Evolutionary conservation across 2,113 vertebrate species (phyloP).

Genomic region (Urocitellus parryii): DNA sequence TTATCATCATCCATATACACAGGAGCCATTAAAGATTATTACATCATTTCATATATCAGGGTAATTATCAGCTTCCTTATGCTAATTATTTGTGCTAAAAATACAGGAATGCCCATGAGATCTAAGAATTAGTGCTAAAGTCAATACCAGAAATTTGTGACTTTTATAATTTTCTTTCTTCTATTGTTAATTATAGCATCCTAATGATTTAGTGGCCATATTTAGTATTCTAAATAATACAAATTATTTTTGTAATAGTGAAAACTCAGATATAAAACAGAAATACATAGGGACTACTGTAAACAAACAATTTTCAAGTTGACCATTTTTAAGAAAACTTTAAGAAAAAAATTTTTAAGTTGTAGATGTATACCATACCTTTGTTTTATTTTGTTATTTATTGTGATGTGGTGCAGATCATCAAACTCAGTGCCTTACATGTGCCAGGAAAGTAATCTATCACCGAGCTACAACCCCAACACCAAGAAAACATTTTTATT

Average conservation of each 20-base stretch:
- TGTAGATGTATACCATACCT: too few relatives aligned
- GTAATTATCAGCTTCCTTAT: slow-evolving; percentile 75
- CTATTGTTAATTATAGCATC: slow-evolving; percentile 50
- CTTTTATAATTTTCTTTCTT: slow-evolving; percentile 77
- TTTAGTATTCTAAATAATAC: slow-evolving; percentile 26
- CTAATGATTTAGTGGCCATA: slow-evolving; percentile 13
- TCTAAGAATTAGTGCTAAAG: not conserved
- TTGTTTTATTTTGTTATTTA: too few relatives aligned
- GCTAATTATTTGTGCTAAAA: slow-evolving; percentile 75
- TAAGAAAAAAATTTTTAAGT: too few relatives aligned
- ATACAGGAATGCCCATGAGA: slow-evolving; percentile 45
- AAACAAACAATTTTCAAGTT: not conserved
- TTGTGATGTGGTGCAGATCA: too few relatives aligned
- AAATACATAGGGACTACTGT: not conserved
- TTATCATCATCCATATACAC: slow-evolving; percentile 78
- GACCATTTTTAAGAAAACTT: not conserved
- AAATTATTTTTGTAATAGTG: slow-evolving; percentile 14
- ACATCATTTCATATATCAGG: slow-evolving; percentile 76
- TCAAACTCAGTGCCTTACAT: too few relatives aligned
- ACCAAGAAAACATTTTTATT: not conserved
- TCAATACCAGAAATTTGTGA: slow-evolving; percentile 68
- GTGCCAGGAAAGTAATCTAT: too few relatives aligned
- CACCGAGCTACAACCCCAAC: too few relatives aligned
- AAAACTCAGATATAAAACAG: slow-evolving; percentile 26
- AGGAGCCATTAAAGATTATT: slow-evolving; percentile 76